These are phyloP conservation scores for Pheosia tremula DNA, from an alignment of 2,888 invertebrate species.

Conservation along the genomic window DNA sequence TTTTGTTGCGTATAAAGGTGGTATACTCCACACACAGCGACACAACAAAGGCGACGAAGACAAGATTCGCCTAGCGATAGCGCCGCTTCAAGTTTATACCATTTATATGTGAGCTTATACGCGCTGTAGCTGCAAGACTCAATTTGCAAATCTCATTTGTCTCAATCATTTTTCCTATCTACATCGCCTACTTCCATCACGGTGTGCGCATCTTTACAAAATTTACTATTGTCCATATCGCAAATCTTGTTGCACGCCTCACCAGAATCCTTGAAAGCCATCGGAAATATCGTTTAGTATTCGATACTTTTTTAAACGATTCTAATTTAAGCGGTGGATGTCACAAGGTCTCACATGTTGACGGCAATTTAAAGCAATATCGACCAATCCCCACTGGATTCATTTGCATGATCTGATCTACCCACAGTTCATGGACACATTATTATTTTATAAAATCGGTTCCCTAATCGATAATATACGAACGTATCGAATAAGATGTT, in stretches of 20 bases:
- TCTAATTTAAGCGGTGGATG: neutral
- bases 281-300: slow-evolving; percentile 18
- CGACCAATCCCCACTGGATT: slow-evolving; percentile 4
- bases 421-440: slow-evolving; percentile 1
- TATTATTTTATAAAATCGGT: slow-evolving; percentile 1
- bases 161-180: too few relatives aligned
- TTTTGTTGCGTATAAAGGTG: too few relatives aligned
- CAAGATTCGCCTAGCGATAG: too few relatives aligned
- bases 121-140: too few relatives aligned
- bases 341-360: neutral
- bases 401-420: neutral
- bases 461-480: slow-evolving; percentile 1
- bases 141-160: too few relatives aligned
- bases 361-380: slow-evolving; percentile 1
- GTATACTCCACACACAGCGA: too few relatives aligned
- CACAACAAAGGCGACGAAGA: too few relatives aligned
- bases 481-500: neutral
- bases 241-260: neutral
- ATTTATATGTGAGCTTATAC: too few relatives aligned
- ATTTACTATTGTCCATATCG: neutral
- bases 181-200: too few relatives aligned
- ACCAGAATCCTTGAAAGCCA: slow-evolving; percentile 11
- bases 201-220: too few relatives aligned
- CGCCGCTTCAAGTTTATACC: too few relatives aligned
- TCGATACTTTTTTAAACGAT: slow-evolving; percentile 1